Conservation (phyloP, 1,140 invertebrate genomes). For the Drosophila leontia region DNA sequence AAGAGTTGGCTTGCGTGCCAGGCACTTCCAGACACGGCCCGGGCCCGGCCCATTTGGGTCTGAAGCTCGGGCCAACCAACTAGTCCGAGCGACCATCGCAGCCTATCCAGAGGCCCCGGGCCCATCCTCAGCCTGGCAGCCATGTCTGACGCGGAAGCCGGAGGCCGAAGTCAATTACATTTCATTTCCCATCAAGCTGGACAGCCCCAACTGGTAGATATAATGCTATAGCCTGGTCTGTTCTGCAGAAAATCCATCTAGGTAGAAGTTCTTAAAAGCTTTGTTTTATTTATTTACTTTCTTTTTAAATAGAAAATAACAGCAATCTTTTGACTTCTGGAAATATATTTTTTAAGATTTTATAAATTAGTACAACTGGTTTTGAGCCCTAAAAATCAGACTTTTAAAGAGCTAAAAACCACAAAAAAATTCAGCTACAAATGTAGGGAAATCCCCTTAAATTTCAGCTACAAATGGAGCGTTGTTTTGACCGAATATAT, state of each 20-base stretch:
- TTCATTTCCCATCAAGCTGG: slow-evolving; percentile 33
- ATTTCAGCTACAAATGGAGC: neutral
- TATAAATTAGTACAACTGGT: neutral
- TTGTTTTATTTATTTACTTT: too few relatives aligned
- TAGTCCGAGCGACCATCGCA: slow-evolving; percentile 75
- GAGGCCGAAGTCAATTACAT: slow-evolving; percentile 43
- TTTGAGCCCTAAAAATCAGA: neutral
- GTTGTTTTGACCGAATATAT: slow-evolving; percentile 10
- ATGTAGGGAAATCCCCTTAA: neutral
- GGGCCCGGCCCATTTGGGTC: slow-evolving; percentile 43
- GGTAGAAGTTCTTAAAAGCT: neutral
- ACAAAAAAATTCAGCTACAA: neutral
- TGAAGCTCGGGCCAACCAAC: slow-evolving; percentile 31
- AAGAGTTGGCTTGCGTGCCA: slow-evolving; percentile 62
- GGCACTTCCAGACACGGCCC: slow-evolving; percentile 72
- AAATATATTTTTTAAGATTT: too few relatives aligned
- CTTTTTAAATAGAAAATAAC: too few relatives aligned
- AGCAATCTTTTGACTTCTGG: too few relatives aligned
- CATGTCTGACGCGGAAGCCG: slow-evolving; percentile 28
- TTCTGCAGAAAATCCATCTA: neutral
- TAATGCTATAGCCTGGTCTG: too few relatives aligned
- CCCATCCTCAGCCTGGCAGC: slow-evolving; percentile 13
- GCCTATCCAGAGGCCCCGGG: slow-evolving; percentile 53
- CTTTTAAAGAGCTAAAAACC: neutral
- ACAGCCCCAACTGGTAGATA: slow-evolving; percentile 30